These are phyloP conservation scores for Phaonia tiefii DNA, from an alignment of 2,888 invertebrate species.

Conservation along the genomic window DNA sequence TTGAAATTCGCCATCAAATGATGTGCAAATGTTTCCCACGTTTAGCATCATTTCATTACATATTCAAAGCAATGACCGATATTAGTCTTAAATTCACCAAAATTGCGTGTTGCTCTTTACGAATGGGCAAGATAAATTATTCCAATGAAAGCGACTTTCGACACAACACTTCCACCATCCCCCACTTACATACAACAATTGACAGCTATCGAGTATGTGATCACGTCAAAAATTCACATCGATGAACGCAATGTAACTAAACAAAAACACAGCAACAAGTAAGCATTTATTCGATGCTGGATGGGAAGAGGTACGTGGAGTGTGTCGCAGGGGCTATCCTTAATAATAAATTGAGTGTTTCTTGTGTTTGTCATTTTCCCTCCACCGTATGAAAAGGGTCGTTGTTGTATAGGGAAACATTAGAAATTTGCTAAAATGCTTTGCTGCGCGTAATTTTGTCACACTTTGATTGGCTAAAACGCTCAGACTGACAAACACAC, in stretches of 20 bases:
- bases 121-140: conserved; percentile 10
- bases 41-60: conserved; percentile 18
- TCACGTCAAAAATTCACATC: conserved; percentile 11
- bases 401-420: conserved; percentile 48
- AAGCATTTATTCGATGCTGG: conserved; percentile 2
- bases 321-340: conserved; percentile 32
- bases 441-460: conserved; percentile 67
- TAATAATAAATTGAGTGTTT: conserved; percentile 26
- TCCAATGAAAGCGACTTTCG: conserved; percentile 7
- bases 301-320: not conserved
- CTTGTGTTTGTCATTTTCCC: conserved; percentile 61
- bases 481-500: conserved; percentile 62
- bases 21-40: not conserved
- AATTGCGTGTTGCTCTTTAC: conserved; percentile 8
- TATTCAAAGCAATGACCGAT: conserved; percentile 18
- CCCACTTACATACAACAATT: not conserved
- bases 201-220: no score
- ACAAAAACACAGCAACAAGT: conserved; percentile 20
- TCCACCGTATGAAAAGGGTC: conserved; percentile 62
- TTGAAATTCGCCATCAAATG: no score
- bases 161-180: not conserved
- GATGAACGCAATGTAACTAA: conserved; percentile 2
- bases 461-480: conserved; percentile 67
- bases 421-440: conserved; percentile 65
- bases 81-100: conserved; percentile 4